These are phyloP conservation scores for Esox lucius DNA, from an alignment of 2,797 vertebrate genomes.

Conservation along the genomic window DNA sequence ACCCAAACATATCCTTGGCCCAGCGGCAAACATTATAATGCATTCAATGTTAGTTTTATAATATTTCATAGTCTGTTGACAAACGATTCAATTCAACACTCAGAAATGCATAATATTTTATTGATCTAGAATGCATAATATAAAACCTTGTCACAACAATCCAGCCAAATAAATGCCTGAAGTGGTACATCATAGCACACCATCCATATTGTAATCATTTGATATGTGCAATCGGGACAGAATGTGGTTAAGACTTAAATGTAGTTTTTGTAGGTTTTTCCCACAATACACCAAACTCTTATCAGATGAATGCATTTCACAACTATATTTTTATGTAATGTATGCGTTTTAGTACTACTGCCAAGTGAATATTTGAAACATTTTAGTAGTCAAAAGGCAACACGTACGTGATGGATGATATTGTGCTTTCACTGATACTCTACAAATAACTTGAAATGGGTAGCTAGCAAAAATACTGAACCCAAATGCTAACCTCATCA, in stretches of 20 bases:
- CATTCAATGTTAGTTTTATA: conserved; percentile 1
- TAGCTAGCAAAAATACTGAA: neutral
- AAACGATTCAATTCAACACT: conserved; percentile 14
- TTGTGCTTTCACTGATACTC: neutral
- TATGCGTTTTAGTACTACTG: neutral
- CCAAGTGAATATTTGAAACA: neutral
- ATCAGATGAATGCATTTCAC: neutral
- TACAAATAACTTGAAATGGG: neutral
- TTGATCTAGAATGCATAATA: conserved; percentile 28
- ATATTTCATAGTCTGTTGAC: conserved; percentile 11
- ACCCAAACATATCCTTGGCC: neutral
- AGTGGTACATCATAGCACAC: neutral
- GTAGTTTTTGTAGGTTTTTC: neutral
- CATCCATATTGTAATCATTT: conserved; percentile 11
- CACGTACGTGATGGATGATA: neutral
- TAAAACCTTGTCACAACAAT: conserved; percentile 15
- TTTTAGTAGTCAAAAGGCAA: neutral
- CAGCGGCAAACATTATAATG: neutral
- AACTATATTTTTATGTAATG: neutral
- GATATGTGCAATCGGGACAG: neutral
- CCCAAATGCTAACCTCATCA: neutral
- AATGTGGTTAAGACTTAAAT: neutral
- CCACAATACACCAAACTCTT: neutral
- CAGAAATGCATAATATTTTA: conserved; percentile 19
- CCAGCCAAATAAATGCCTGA: conserved; percentile 1